Evolutionary conservation across 2,797 vertebrate species (phyloP).

Genomic region (Adrianichthys oophorus): DNA sequence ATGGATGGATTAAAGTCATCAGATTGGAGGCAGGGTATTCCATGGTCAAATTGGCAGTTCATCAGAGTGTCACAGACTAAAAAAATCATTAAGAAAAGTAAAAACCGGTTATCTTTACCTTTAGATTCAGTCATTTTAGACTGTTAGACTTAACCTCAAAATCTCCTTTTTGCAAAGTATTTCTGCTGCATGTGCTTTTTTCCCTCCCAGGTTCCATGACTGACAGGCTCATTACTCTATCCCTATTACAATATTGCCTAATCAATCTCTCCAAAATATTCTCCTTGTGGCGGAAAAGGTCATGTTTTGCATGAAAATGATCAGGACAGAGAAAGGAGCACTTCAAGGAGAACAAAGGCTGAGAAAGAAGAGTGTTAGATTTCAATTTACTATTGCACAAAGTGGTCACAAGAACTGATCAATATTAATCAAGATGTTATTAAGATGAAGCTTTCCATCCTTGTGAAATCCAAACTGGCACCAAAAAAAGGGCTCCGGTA

Average conservation of each 20-base stretch:
- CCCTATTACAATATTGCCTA: constrained; percentile 75
- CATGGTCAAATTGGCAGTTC: too few species aligned
- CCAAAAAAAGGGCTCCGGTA: constrained; percentile 4
- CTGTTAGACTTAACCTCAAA: constrained; percentile 14
- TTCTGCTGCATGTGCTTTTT: constrained; percentile 45
- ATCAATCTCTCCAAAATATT: constrained; percentile 76
- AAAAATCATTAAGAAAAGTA: not conserved
- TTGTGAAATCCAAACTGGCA: constrained; percentile 27
- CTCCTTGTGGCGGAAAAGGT: constrained; percentile 59
- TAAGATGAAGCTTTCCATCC: constrained; percentile 34
- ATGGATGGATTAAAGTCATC: not conserved
- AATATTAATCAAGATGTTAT: constrained; percentile 52
- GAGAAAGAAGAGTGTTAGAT: constrained; percentile 37
- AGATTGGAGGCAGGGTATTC: too few species aligned
- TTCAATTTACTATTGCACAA: constrained; percentile 55
- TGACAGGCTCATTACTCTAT: constrained; percentile 76
- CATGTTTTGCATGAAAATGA: constrained; percentile 67
- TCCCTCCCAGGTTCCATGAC: constrained; percentile 52
- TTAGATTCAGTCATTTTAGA: not conserved
- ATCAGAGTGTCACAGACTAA: too few species aligned
- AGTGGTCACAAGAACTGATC: constrained; percentile 47
- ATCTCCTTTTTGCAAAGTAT: constrained; percentile 17
- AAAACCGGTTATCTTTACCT: not conserved
- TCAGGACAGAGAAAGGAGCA: constrained; percentile 29
- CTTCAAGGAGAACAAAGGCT: constrained; percentile 30